These are phyloP conservation scores for Temnothorax unifasciatus DNA, from an alignment of 2,888 invertebrate species.

Conservation along the genomic window DNA sequence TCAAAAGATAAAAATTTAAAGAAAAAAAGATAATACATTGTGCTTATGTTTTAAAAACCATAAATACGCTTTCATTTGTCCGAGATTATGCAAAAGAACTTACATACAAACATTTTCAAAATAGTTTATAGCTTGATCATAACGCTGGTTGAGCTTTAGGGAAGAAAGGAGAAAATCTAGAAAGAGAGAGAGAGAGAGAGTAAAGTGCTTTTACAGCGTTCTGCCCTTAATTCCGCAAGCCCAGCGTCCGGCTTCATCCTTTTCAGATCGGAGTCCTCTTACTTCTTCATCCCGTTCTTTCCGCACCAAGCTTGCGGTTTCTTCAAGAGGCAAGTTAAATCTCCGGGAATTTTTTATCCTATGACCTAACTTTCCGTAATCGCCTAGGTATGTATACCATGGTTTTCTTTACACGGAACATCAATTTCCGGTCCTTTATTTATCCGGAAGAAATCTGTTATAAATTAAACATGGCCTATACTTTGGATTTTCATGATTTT, in stretches of 20 bases:
- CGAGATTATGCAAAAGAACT: not conserved
- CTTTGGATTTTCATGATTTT: not conserved
- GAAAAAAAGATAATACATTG: not conserved
- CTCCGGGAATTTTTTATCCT: slow-evolving; percentile 52
- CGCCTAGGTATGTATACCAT: slow-evolving; percentile 32
- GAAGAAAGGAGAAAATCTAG: slow-evolving; percentile 35
- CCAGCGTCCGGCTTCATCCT: slow-evolving; percentile 56
- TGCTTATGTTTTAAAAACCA: not conserved
- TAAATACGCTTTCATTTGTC: not conserved
- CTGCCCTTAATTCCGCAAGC: slow-evolving; percentile 76
- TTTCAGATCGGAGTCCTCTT: slow-evolving; percentile 61
- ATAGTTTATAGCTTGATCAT: slow-evolving; percentile 8
- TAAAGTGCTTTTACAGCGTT: slow-evolving; percentile 75
- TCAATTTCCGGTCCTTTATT: slow-evolving; percentile 7
- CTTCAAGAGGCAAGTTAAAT: slow-evolving; percentile 50
- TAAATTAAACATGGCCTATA: slow-evolving; percentile 1
- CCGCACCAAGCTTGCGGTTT: slow-evolving; percentile 22
- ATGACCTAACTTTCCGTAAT: slow-evolving; percentile 57
- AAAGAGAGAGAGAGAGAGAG: slow-evolving; percentile 46
- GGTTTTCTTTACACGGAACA: slow-evolving; percentile 39
- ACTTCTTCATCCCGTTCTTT: slow-evolving; percentile 50
- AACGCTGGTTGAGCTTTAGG: not conserved
- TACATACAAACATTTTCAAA: not conserved
- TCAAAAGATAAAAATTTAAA: not conserved
- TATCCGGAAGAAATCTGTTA: not conserved